A percentile compares a stretch with the other conserved stretches of the same genome.
Conservation (phyloP, 1,140 invertebrate genomes). For the Lepidurus apus region DNA sequence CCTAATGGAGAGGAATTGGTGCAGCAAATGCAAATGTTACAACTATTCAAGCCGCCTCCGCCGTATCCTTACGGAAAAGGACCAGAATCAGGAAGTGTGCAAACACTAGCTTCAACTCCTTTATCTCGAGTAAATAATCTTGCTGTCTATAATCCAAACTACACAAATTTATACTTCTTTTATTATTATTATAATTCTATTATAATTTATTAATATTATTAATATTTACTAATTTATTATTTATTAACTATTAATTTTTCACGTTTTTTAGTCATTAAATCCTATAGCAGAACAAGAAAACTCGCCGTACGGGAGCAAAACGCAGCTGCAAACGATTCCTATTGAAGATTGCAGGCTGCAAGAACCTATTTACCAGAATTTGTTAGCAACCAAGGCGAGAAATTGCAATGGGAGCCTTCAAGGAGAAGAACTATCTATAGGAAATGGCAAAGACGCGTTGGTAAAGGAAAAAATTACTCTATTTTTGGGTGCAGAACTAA, state of each 20-base stretch:
- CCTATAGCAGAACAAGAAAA: neutral
- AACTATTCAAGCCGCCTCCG: constrained; percentile 67
- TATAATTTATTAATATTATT: no score
- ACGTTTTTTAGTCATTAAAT: neutral
- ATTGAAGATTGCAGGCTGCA: neutral
- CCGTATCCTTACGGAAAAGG: constrained; percentile 65
- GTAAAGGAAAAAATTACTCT: constrained; percentile 18
- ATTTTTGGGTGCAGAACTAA: neutral
- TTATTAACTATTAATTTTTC: no score
- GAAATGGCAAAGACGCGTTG: neutral
- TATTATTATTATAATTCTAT: no score
- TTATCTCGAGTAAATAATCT: neutral
- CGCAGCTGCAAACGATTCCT: neutral
- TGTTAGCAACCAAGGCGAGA: constrained; percentile 40
- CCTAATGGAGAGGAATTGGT: constrained; percentile 42
- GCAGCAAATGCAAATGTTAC: constrained; percentile 56
- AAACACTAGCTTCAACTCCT: constrained; percentile 3
- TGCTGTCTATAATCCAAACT: no score
- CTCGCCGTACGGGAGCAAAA: constrained; percentile 19
- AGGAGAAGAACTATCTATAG: neutral
- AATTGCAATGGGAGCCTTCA: neutral
- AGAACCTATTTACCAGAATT: constrained; percentile 74
- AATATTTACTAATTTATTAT: no score
- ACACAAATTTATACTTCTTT: no score
- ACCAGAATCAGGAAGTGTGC: constrained; percentile 9